Evolutionary conservation across 2,113 vertebrate genomes (phyloP), one percentile per base, ranked within the genome.

Genomic region (Hypomesus transpacificus): DNA sequence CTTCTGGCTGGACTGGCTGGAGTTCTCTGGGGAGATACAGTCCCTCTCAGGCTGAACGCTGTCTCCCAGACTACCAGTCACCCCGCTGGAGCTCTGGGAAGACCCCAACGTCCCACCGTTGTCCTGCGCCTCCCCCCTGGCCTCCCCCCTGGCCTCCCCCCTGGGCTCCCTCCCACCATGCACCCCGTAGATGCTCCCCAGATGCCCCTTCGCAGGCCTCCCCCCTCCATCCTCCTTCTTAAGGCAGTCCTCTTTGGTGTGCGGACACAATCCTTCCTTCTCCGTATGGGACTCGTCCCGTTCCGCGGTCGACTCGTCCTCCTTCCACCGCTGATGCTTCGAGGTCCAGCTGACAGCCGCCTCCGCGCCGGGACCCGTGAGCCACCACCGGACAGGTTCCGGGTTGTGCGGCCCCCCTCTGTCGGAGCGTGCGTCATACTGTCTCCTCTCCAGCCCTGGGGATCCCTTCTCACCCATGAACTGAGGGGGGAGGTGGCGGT

Each of bases 11-110:
- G 71, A 83, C 78, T 82, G 89, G 68, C 83, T 90, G 1, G 76
- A 84, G 39, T 80, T 85, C 71, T 91, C 89, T 0, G 83, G 83
- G 22, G 88, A 91, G 71, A 80, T 71, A 39, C 78, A 83, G 50
- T 85, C 80, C 69, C 80, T 77, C 50, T 90, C 82, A 52, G 69
- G 68, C 14, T 63, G 72, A 14, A 61, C 82, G 53, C 76, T 71
- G 39, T 86, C 81, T 26, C 70, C 76, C 52, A 86, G 63, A 58
- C 87, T 91, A 51, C 86, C 90, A 0, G 87, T 90, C n/a, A 90
- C 82, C 2, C 89, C 87, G 14, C 89, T 89, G 80, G 89, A 90
- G 75, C 88, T 89, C 21, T 86, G 84, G 26, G 86, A 87, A 21
- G 83, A 84, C 0, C 50, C 82, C 75, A 1, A 20, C 31, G 3